Conservation (phyloP, 1,140 invertebrate species). For the Zophobas atratus region DNA sequence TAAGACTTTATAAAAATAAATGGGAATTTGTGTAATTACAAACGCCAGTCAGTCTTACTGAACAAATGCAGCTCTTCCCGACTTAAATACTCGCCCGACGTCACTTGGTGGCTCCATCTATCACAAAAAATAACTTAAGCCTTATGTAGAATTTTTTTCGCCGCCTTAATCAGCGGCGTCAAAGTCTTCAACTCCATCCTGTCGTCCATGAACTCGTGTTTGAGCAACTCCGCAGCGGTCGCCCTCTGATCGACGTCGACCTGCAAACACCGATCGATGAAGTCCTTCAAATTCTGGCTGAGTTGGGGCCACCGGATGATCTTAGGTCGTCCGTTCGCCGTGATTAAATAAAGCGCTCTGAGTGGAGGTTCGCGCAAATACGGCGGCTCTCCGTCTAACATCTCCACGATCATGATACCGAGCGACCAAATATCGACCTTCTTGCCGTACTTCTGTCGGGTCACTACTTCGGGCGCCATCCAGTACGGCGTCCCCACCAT, state of each 20-base stretch:
- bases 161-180: conserved; percentile 92
- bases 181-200: conserved; percentile 89
- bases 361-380: conserved; percentile 96
- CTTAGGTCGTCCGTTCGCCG: conserved; percentile 93
- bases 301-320: conserved; percentile 89
- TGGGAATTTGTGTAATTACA: conserved; percentile 33
- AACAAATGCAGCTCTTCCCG: background rate
- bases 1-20: conserved; percentile 21
- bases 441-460: conserved; percentile 86
- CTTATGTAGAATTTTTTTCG: conserved; percentile 84
- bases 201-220: conserved; percentile 90
- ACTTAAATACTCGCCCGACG: background rate
- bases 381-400: conserved; percentile 98
- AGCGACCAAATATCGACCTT: conserved; percentile 98
- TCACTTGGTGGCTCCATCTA: background rate
- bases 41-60: conserved; percentile 23
- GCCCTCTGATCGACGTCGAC: conserved; percentile 92
- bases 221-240: conserved; percentile 87
- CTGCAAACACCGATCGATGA: conserved; percentile 92
- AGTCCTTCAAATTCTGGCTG: conserved; percentile 84
- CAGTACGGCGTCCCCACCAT: conserved; percentile 95
- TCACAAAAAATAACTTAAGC: conserved; percentile 12
- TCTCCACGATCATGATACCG: conserved; percentile 99
- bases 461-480: conserved; percentile 94
- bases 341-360: conserved; percentile 95